Conservation (phyloP, 2,888 invertebrate species). For the Philopedon plagiatum region DNA sequence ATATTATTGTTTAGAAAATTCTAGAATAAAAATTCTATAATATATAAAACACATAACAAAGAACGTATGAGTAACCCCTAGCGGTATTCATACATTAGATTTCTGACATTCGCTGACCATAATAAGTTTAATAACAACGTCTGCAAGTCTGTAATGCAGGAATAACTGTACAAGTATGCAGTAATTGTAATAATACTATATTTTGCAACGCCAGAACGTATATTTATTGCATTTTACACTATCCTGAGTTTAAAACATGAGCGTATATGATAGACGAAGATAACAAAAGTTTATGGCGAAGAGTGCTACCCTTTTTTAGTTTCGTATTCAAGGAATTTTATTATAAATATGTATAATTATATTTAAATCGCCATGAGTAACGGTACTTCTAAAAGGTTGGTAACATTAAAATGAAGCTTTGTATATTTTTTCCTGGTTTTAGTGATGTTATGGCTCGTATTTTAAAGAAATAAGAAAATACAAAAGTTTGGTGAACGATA, state of each 20-base stretch:
- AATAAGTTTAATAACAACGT: conserved; percentile 39
- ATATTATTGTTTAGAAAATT: background rate
- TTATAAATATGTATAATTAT: conserved; percentile 18
- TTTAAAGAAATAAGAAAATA: background rate
- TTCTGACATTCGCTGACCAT: conserved; percentile 35
- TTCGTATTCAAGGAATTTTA: conserved; percentile 10
- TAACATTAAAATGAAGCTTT: background rate
- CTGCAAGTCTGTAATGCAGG: conserved; percentile 33
- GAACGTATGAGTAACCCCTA: background rate
- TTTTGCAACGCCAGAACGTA: conserved; percentile 29
- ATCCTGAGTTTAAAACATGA: conserved; percentile 37
- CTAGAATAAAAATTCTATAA: background rate
- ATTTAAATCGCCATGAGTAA: conserved; percentile 1
- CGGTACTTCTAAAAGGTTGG: background rate
- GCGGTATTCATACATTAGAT: conserved; percentile 25
- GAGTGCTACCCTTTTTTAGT: background rate
- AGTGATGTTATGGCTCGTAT: no score
- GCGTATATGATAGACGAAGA: conserved; percentile 26
- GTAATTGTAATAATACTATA: conserved; percentile 40
- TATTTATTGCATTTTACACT: conserved; percentile 46
- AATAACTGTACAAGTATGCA: conserved; percentile 36
- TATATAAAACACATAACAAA: background rate
- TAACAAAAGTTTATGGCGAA: background rate
- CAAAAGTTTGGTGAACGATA: no score
- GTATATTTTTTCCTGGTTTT: background rate